These are phyloP conservation scores for Andricus curvator DNA, from an alignment of 2,888 invertebrate genomes.

Conservation along the genomic window DNA sequence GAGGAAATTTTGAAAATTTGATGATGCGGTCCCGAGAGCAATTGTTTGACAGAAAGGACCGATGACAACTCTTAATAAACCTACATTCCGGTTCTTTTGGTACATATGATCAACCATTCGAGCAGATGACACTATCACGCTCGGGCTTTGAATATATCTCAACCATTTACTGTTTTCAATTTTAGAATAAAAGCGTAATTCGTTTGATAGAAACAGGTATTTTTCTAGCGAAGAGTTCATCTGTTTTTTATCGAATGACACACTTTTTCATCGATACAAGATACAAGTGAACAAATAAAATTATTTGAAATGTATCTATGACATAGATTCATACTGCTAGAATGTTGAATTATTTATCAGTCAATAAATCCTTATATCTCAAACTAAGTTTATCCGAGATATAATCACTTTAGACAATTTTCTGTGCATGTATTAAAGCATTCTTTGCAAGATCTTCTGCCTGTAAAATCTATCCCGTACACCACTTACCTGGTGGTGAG, in stretches of 20 bases:
- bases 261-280: neutral
- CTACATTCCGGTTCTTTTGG: neutral
- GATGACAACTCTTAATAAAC: neutral
- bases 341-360: neutral
- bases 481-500: conserved; percentile 8
- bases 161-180: neutral
- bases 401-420: conserved; percentile 6
- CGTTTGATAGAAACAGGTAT: neutral
- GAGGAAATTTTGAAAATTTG: neutral
- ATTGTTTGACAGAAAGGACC: neutral
- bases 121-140: neutral
- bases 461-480: conserved; percentile 4
- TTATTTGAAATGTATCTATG: neutral
- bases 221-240: neutral
- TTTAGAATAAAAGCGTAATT: neutral
- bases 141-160: neutral
- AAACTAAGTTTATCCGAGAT: neutral
- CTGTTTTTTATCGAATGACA: neutral
- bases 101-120: neutral
- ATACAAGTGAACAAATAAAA: neutral
- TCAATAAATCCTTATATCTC: neutral
- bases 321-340: neutral
- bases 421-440: conserved; percentile 4
- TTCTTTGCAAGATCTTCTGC: conserved; percentile 1
- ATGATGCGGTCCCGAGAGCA: neutral